These are phyloP conservation scores for Zophobas morio DNA, from an alignment of 1,140 invertebrate species.

Conservation along the genomic window DNA sequence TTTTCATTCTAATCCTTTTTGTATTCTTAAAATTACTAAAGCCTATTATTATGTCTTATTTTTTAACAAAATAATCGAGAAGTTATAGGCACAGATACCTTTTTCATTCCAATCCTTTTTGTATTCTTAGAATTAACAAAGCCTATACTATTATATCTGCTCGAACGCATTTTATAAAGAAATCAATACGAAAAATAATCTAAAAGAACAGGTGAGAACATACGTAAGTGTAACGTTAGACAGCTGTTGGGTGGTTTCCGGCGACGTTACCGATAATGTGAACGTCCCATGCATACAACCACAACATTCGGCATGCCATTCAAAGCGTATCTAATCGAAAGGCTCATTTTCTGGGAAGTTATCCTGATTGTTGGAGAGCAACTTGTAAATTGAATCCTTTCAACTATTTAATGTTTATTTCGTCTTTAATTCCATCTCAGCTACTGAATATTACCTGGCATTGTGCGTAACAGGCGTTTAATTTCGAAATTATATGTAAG, in stretches of 20 bases:
- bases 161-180: neutral
- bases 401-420: conserved; percentile 50
- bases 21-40: no score
- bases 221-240: conserved; percentile 15
- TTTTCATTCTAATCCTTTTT: no score
- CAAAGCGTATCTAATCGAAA: conserved; percentile 53
- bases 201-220: conserved; percentile 26
- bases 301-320: conserved; percentile 49
- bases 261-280: conserved; percentile 39
- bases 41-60: no score
- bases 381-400: conserved; percentile 56
- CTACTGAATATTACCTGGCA: conserved; percentile 54
- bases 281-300: conserved; percentile 24
- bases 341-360: conserved; percentile 53
- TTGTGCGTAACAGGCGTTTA: conserved; percentile 56
- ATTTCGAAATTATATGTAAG: conserved; percentile 53
- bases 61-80: no score
- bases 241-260: conserved; percentile 36
- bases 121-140: no score
- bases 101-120: no score
- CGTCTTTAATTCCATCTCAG: conserved; percentile 54
- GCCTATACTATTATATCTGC: neutral
- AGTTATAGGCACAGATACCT: no score
- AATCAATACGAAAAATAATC: conserved; percentile 18
- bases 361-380: conserved; percentile 52